Evolutionary conservation across 2,797 vertebrate genomes (phyloP).

Genomic region (Coregonus sp.): DNA sequence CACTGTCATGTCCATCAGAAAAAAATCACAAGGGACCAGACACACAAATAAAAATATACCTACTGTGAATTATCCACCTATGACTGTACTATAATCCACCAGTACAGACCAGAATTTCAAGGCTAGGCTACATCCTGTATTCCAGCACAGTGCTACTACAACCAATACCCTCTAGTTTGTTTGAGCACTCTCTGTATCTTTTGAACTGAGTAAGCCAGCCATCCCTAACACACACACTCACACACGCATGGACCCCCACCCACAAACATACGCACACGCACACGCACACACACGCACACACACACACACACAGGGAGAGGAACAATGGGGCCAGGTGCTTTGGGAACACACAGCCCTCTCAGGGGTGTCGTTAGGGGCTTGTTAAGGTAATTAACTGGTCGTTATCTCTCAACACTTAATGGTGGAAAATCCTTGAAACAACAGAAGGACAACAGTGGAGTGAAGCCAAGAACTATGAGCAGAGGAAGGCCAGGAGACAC

Average conservation of each 20-base stretch:
- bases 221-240: background rate
- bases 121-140: background rate
- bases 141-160: background rate
- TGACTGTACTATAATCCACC: constrained; percentile 8
- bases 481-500: constrained; percentile 57
- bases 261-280: constrained; percentile 9
- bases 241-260: background rate
- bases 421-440: constrained; percentile 63
- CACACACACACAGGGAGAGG: constrained; percentile 11
- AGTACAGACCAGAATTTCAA: background rate
- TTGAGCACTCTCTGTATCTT: constrained; percentile 1
- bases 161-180: background rate
- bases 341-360: constrained; percentile 53
- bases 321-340: constrained; percentile 33
- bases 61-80: constrained; percentile 8
- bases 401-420: constrained; percentile 56
- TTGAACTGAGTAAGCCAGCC: background rate
- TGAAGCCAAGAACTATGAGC: constrained; percentile 59
- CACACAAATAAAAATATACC: constrained; percentile 9
- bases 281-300: background rate
- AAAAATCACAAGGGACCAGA: background rate
- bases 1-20: constrained; percentile 15
- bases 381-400: constrained; percentile 45
- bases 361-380: constrained; percentile 62
- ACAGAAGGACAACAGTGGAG: constrained; percentile 74